These are phyloP conservation scores for Hirtodrosophila confusa DNA, from an alignment of 2,888 invertebrate genomes.

Conservation along the genomic window DNA sequence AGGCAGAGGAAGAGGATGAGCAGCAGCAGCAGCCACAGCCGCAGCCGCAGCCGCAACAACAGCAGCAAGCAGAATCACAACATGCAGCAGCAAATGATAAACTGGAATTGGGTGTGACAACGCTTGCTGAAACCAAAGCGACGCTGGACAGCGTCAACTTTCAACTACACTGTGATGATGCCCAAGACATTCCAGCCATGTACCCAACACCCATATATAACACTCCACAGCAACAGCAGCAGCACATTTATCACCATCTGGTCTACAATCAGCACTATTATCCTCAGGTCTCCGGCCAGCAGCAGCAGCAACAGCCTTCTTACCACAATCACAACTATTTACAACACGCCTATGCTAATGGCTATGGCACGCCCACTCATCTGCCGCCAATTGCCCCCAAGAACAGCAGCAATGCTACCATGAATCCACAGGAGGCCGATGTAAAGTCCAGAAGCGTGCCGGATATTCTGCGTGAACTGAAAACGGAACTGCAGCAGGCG, in stretches of 20 bases:
- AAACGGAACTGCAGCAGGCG: conserved; percentile 87
- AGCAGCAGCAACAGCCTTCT: conserved; percentile 49
- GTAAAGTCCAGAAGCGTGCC: conserved; percentile 88
- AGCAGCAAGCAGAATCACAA: conserved; percentile 11
- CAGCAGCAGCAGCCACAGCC: conserved; percentile 13
- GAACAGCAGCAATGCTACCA: conserved; percentile 10
- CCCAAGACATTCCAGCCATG: conserved; percentile 70
- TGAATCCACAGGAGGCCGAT: conserved; percentile 44
- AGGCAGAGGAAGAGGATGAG: conserved; percentile 4
- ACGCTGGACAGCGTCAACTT: conserved; percentile 71
- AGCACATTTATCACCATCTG: conserved; percentile 51
- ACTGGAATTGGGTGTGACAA: conserved; percentile 57
- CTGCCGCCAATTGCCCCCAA: conserved; percentile 12
- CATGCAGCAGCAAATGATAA: conserved; percentile 1
- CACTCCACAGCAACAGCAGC: conserved; percentile 41
- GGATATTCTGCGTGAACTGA: conserved; percentile 90
- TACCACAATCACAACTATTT: conserved; percentile 83
- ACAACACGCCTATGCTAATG: conserved; percentile 53
- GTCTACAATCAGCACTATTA: conserved; percentile 57
- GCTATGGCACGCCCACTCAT: conserved; percentile 58
- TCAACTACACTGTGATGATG: conserved; percentile 71
- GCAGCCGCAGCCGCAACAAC: not conserved
- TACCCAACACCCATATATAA: conserved; percentile 43
- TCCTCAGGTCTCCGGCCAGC: conserved; percentile 43
- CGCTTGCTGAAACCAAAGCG: conserved; percentile 70